A percentile compares a stretch with the other conserved stretches of the same genome.
These are phyloP conservation scores for Leptosomus discolor DNA, from an alignment of 2,113 vertebrate genomes.

Conservation along the genomic window DNA sequence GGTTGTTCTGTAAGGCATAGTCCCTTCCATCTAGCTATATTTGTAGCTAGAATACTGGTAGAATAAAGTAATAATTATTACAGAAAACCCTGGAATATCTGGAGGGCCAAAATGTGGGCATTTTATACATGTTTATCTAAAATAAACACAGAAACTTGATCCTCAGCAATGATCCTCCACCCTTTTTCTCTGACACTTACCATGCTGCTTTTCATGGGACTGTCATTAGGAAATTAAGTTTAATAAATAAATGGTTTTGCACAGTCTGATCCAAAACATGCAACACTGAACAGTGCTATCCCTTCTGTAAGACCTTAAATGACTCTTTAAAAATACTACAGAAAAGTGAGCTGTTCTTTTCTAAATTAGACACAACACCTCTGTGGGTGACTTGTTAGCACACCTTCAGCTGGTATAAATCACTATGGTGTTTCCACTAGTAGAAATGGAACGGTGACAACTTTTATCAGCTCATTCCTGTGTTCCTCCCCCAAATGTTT, in stretches of 20 bases:
- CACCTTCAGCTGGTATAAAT: neutral
- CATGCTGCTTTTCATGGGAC: neutral
- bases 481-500: neutral
- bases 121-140: neutral
- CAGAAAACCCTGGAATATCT: neutral
- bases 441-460: neutral
- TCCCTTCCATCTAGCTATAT: neutral
- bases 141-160: neutral
- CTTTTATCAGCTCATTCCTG: neutral
- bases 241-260: neutral
- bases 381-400: neutral
- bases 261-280: neutral
- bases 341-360: neutral
- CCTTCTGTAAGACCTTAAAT: neutral
- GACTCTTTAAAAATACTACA: neutral
- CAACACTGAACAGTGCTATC: neutral
- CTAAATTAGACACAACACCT: neutral
- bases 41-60: neutral
- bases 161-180: fast-evolving
- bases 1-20: neutral
- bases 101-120: neutral
- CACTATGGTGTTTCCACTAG: neutral
- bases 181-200: neutral
- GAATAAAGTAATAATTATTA: neutral
- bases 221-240: neutral